Evolutionary conservation across 2,113 vertebrate species (phyloP), one percentile per base, ranked within the genome.

Genomic region (human): DNA sequence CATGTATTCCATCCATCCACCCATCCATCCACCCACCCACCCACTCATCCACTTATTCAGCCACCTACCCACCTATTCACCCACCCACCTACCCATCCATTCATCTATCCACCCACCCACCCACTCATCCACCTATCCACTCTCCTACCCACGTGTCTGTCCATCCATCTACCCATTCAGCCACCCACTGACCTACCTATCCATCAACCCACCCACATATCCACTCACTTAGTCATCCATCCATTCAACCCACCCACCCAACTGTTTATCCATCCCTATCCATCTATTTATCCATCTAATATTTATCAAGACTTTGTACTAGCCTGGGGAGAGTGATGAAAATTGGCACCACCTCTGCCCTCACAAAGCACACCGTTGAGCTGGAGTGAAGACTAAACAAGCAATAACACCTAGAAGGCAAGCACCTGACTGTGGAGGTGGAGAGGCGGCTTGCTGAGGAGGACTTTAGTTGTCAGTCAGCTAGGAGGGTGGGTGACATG

Each of bases 51-150:
- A 38, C 12, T 27, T 27, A 23, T 9, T 35, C n/a, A 25, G 3
- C 6, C 3, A 17, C n/a, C 23, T 61, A 6, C 2, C 4, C 79
- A 11, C 0, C 10, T 0, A 35, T 1, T 13, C 48, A 40, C 13
- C 18, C 3, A 22, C 14, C 48, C 23, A 52, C 20, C 16, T 23
- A 22, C 4, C 30, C 40, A 32, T 0, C 8, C 18, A 59, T 16
- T 8, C 1, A 45, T 1, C 20, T 35, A 59, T 10, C 43, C 27
- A 22, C 8, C 30, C 40, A 2, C 2, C 35, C 25, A 17, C 1
- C 9, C 20, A 43, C 6, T 10, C 52, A 59, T 8, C 17, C 5
- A 38, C 13, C 8, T 16, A 38, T 23, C 40, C 40, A 22, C 23
- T 30, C 43, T 43, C 22, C 17, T 8, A 6, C 3, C 27, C 5